Evolutionary conservation across 2,888 invertebrate genomes (phyloP), one percentile per base, ranked within the genome.

Genomic region (Philopedon plagiatum): DNA sequence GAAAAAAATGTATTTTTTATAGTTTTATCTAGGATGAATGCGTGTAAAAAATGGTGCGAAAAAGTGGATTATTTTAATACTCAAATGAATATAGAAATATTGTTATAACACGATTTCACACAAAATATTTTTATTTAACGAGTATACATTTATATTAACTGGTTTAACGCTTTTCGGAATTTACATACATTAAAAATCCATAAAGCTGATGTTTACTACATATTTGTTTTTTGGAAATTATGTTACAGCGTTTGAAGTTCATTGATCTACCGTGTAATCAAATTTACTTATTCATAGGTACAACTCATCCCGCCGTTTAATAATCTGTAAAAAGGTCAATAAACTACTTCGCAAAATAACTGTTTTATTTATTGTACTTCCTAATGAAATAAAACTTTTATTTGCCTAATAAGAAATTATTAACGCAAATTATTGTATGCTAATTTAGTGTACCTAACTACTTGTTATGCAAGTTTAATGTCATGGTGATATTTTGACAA

Each of bases 391-490:
- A 54, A 46, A 54, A 29, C 29, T 32, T 54, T 23, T 29, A 26
- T 29, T 29, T 29, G 32, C 29, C 29, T 23, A 29, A 29, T 18
- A 13, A 54, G 29, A 51, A 54, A 54, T 54, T 54, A 54, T 26
- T 29, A 54, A 54, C 29, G 15, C 29, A 29, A 54, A 54, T 54
- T 54, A 54, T 54, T 54, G 51, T 54, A 54, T 54, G 51, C 23
- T 29, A 54, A 54, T 54, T 29, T 54, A 15, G 18, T n/a, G 26
- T 29, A 13, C 29, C 29, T 54, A 15, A 13, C 39, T 29, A 54
- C n/a, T 29, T 54, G 29, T 29, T 29, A 29, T 46, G 18, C 29
- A 54, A 54, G 51, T 54, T 54, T 54, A 54, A 54, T 26, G 29
- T 54, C 51, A 54, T 29, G 51, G 51, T 54, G 9, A 54, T 29